Evolutionary conservation across 1,140 invertebrate genomes (phyloP).

Genomic region (Akabosia matsudoensis): DNA sequence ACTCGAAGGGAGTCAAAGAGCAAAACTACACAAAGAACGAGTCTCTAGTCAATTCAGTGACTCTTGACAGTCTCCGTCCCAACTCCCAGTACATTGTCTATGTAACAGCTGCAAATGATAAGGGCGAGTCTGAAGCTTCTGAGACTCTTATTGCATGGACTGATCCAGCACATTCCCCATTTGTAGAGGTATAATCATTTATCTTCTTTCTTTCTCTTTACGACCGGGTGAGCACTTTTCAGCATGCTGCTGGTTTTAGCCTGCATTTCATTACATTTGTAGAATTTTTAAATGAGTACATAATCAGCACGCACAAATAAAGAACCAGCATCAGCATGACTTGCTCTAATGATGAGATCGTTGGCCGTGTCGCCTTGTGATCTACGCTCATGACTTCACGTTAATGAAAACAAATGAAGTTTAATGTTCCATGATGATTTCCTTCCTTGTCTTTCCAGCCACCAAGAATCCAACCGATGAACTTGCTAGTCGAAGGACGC

Average conservation of each 20-base stretch:
- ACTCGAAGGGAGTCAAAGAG: slow-evolving; percentile 62
- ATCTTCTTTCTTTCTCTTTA: slow-evolving; percentile 11
- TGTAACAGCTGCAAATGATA: slow-evolving; percentile 62
- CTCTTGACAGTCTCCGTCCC: slow-evolving; percentile 64
- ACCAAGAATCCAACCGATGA: slow-evolving; percentile 74
- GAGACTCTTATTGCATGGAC: slow-evolving; percentile 80
- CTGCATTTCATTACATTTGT: too few relatives aligned
- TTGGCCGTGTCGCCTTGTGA: too few relatives aligned
- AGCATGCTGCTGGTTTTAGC: too few relatives aligned
- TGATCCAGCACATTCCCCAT: slow-evolving; percentile 76
- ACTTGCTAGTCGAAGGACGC: slow-evolving; percentile 73
- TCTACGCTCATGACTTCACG: neutral
- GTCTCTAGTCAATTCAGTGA: slow-evolving; percentile 65
- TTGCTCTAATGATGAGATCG: too few relatives aligned
- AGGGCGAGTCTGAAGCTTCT: slow-evolving; percentile 67
- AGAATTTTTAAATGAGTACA: slow-evolving; percentile 10
- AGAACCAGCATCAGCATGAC: too few relatives aligned
- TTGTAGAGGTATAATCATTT: slow-evolving; percentile 71
- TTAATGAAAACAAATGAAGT: slow-evolving; percentile 24
- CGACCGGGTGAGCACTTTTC: neutral
- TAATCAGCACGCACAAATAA: too few relatives aligned
- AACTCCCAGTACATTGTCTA: slow-evolving; percentile 75
- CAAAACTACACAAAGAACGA: slow-evolving; percentile 60
- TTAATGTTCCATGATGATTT: slow-evolving; percentile 8
- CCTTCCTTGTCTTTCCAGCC: slow-evolving; percentile 55